phyloP scores from a whole-genome alignment of 2,797 vertebrate species.

The Muscicapa comitata region DNA sequence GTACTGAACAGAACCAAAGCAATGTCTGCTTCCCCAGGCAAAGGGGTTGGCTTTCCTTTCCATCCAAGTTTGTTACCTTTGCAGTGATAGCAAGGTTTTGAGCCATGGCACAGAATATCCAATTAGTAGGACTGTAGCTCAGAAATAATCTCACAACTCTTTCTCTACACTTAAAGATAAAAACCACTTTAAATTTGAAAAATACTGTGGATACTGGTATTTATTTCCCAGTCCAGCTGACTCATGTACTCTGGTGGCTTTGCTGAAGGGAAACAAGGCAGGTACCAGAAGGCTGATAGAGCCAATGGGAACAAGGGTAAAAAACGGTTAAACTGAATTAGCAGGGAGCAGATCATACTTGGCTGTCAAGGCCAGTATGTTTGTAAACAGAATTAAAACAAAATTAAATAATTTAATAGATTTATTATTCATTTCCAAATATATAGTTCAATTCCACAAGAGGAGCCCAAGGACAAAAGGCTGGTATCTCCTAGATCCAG shows the following conservation, averaged over 20 bases:
- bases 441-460: neutral
- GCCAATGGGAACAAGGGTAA: neutral
- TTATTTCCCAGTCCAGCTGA: neutral
- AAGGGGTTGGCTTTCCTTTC: neutral
- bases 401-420: neutral
- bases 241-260: neutral
- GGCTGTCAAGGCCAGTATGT: neutral
- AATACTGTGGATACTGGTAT: neutral
- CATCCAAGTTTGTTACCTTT: neutral
- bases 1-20: neutral
- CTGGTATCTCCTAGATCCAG: neutral
- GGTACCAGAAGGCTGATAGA: neutral
- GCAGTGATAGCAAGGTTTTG: neutral
- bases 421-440: neutral
- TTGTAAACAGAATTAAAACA: neutral
- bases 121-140: neutral
- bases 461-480: neutral
- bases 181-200: neutral
- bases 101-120: neutral
- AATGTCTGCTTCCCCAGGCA: neutral
- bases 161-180: neutral
- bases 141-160: neutral
- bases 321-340: neutral
- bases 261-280: neutral
- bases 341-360: neutral